phyloP scores from a whole-genome alignment of 2,113 vertebrate species.

The Lamprotornis superbus region DNA sequence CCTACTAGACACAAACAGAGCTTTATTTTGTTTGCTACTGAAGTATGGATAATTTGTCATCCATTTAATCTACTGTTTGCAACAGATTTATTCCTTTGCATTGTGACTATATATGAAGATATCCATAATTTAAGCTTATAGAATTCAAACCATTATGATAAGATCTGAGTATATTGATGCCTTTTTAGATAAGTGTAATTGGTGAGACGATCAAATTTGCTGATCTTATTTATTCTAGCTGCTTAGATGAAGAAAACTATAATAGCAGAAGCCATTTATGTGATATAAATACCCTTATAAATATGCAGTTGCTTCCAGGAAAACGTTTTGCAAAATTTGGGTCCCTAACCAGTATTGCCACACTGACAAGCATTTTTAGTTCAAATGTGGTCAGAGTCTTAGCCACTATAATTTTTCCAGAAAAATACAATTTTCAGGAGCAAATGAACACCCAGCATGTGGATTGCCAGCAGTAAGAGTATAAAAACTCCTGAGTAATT shows the following conservation, averaged over 20 bases:
- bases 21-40: neutral
- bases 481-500: neutral
- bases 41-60: neutral
- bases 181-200: neutral
- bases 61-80: neutral
- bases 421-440: neutral
- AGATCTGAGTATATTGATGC: neutral
- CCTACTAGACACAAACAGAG: neutral
- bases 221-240: neutral
- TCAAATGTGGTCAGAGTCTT: neutral
- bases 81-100: neutral
- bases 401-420: neutral
- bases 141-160: neutral
- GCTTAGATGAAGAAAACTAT: neutral
- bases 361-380: neutral
- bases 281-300: neutral
- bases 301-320: neutral
- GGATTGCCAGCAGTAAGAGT: neutral
- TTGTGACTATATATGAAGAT: neutral
- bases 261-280: neutral
- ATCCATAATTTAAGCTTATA: neutral
- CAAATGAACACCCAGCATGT: neutral
- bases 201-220: neutral
- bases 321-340: neutral
- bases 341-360: neutral